A percentile compares a stretch with the other conserved stretches of the same genome.
Conservation (phyloP, 2,113 vertebrate genomes). For the Dicrurus megarhynchus region DNA sequence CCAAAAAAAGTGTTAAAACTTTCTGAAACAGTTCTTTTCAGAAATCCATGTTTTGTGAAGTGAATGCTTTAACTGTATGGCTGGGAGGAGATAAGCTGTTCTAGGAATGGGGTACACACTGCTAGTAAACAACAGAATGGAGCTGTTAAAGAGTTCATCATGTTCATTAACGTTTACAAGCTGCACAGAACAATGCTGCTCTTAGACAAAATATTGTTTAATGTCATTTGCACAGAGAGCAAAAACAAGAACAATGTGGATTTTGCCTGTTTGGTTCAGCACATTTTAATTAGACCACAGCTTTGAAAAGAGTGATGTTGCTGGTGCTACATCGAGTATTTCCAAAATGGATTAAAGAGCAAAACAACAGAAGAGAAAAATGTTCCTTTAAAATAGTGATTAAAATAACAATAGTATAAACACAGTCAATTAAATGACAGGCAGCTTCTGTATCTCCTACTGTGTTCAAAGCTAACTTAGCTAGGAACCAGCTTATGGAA, state of each 20-base stretch:
- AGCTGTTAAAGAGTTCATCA: neutral
- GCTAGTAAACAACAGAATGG: neutral
- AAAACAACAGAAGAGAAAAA: neutral
- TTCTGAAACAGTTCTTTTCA: neutral
- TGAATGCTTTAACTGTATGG: neutral
- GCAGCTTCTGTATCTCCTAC: neutral
- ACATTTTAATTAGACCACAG: conserved; percentile 7
- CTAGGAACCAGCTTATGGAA: neutral
- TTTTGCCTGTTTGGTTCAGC: neutral
- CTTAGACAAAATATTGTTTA: neutral
- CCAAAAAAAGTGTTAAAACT: neutral
- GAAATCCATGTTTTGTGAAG: neutral
- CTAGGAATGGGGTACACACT: neutral
- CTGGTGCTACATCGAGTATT: neutral
- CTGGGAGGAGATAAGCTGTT: neutral
- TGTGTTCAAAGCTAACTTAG: conserved; percentile 8
- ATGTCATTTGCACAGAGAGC: neutral
- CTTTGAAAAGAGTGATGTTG: neutral
- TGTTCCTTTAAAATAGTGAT: neutral
- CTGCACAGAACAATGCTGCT: neutral
- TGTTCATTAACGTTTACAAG: neutral
- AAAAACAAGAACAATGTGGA: conserved; percentile 13
- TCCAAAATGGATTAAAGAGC: neutral
- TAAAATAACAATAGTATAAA: conserved; percentile 21
- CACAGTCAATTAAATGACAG: neutral